Base-by-base conservation (phyloP, 2,797 vertebrate species). In the Tapirus indicus region DNA sequence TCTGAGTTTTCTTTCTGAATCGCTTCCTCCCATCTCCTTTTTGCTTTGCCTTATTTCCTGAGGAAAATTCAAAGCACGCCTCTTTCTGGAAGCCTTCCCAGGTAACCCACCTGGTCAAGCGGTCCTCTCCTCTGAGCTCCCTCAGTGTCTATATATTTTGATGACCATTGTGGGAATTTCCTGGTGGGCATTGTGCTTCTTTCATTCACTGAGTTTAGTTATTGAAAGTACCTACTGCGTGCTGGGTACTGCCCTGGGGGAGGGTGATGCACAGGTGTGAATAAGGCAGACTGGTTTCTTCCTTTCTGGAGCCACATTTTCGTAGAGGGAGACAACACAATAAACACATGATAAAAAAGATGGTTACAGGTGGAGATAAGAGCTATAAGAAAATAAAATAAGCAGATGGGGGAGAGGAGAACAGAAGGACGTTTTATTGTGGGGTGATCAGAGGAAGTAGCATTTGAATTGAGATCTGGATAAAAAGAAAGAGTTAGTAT, bases 381-480 rank as follows among this genome's bases (percentile, higher is more conserved):
- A n/a, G 44, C 27, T 49, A 20, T 29, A 25, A 56, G 68, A 41
- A 84, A 74, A 49, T 54, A 71, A 54, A 71, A 21, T 16, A 11
- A 49, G 17, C 41, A 21, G 68, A 54, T 2, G 18, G 7, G 21
- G 41, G 72, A 78, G 72, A 29, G 35, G 21, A 1, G 25, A 38
- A 6, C 17, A 35, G 71, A 49, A 64, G 74, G 32, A 35, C 32
- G 16, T 3, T 71, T 71, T 47, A 35, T 7, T 12, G 13, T 41
- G 49, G 38, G 20, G 62, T 2, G 3, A 80, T 62, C 56, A 25
- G 60, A 74, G 84, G 60, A 82, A 71, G 56, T 27, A 32, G 13
- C n/a, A 11, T 83, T 85, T 68, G 85, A 86, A 80, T 47, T 64
- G 84, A 79, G 54, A 32, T 58, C 64, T 71, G 47, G 91, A 79